Conservation (phyloP, 2,888 invertebrate genomes). For the Xanthia icteritia region DNA sequence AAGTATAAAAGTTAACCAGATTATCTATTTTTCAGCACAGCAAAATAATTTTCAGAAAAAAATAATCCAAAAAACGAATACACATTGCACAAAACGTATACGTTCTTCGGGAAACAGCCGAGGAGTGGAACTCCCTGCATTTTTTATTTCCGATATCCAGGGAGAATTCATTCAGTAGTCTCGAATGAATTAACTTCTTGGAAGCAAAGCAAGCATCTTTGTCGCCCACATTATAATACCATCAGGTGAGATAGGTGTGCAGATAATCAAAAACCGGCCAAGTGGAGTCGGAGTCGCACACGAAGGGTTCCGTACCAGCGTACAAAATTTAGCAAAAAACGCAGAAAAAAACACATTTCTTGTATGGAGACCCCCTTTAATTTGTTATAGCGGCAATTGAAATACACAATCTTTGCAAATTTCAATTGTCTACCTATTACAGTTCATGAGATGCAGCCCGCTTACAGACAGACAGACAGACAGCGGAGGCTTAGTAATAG, state of each 20-base stretch:
- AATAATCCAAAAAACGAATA: background rate
- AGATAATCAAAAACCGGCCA: background rate
- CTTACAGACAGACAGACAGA: no score
- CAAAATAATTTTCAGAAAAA: background rate
- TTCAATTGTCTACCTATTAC: no score
- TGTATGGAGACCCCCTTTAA: no score
- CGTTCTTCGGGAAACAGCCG: background rate
- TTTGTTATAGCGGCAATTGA: no score
- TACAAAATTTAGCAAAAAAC: no score
- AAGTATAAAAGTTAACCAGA: background rate
- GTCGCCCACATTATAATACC: background rate
- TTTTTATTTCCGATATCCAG: background rate
- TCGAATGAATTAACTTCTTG: background rate
- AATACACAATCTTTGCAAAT: no score
- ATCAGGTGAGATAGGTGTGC: background rate
- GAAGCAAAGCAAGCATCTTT: no score
- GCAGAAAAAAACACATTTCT: no score
- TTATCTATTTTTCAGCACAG: background rate
- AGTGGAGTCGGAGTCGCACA: no score
- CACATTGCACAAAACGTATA: background rate
- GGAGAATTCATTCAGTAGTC: background rate
- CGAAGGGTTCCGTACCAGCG: no score
- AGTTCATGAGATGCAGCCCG: no score
- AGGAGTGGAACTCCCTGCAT: background rate
- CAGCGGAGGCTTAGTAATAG: no score